Conservation (phyloP, 1,140 invertebrate genomes). For the Neuroterus valhalla region DNA sequence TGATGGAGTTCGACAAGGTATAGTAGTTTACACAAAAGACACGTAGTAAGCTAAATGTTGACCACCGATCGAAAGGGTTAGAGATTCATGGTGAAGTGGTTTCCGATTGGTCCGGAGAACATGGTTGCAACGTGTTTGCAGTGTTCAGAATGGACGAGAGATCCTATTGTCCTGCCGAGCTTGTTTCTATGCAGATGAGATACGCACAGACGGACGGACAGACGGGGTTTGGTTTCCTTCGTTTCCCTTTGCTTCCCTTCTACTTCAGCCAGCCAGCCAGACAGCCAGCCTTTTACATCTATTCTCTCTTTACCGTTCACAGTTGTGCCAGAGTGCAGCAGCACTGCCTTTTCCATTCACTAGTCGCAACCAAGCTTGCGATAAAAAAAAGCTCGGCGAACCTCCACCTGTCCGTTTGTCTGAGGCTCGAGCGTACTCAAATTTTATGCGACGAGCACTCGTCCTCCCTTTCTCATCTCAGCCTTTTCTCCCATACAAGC, state of each 20-base stretch:
- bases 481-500: background rate
- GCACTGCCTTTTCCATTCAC: slow-evolving; percentile 53
- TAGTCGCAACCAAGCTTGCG: slow-evolving; percentile 43
- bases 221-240: slow-evolving; percentile 43
- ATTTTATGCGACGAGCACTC: slow-evolving; percentile 3
- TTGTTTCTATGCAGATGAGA: slow-evolving; percentile 74
- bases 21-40: slow-evolving; percentile 32
- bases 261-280: slow-evolving; percentile 26
- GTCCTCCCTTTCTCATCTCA: background rate
- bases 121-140: slow-evolving; percentile 70
- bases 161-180: slow-evolving; percentile 69
- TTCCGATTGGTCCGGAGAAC: slow-evolving; percentile 60
- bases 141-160: slow-evolving; percentile 70
- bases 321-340: slow-evolving; percentile 36
- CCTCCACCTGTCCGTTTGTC: slow-evolving; percentile 49
- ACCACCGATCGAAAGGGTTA: slow-evolving; percentile 62
- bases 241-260: slow-evolving; percentile 44
- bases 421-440: background rate
- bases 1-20: slow-evolving; percentile 27
- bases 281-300: slow-evolving; percentile 22
- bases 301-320: slow-evolving; percentile 34
- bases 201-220: slow-evolving; percentile 50
- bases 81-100: slow-evolving; percentile 62
- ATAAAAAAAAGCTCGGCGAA: slow-evolving; percentile 48
- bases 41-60: slow-evolving; percentile 41